Base-by-base conservation (phyloP, 2,797 vertebrate species). In the Babyrousa celebensis region DNA sequence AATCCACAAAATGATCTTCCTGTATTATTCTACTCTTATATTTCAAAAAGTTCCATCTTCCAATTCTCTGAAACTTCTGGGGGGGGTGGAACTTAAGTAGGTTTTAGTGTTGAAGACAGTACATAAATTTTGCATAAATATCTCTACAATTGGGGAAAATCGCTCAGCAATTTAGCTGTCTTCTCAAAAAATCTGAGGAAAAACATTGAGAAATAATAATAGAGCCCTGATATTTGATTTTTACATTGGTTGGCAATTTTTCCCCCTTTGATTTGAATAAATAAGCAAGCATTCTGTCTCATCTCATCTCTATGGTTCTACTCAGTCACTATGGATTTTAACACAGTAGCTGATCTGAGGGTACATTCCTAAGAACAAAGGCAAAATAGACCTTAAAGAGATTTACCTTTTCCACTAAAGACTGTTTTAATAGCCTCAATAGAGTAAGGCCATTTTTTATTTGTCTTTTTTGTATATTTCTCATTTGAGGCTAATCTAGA, bases 21-120 rank as follows among this genome's bases (percentile, higher is more conserved):
- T 15, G 6, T 78, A 62, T 86, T 84, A 86, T 83, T 43, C 18
- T 27, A 56, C 25, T 72, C 12, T 54, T 72, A 36, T 8, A 68
- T 70, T 67, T 83, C 75, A 12, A 84, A 79, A 86, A 52, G 12
- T 36, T 20, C 18, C 63, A 23, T 1, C 25, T 74, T 9, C 17
- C 74, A 20, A 82, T 21, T 12, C 1, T n/a, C 25, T 63, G n/a
- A 72, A 88, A 86, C 16, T 85, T 77, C 25, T 25, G 74, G 18
- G 70, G 21, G 27, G 60, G 68, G 43, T 48, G 43, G 80, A 54
- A 21, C 4, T 80, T 48, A 2, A 72, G n/a, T 72, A 25, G 7
- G 1, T 92, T 68, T 97, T 70, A 23, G 8, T 84, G 89, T 89
- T 91, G 71, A 94, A 89, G 36, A 68, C 20, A 87, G n/a, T 65